Base-by-base conservation (phyloP, 2,113 vertebrate species). In the Scomber colias region DNA sequence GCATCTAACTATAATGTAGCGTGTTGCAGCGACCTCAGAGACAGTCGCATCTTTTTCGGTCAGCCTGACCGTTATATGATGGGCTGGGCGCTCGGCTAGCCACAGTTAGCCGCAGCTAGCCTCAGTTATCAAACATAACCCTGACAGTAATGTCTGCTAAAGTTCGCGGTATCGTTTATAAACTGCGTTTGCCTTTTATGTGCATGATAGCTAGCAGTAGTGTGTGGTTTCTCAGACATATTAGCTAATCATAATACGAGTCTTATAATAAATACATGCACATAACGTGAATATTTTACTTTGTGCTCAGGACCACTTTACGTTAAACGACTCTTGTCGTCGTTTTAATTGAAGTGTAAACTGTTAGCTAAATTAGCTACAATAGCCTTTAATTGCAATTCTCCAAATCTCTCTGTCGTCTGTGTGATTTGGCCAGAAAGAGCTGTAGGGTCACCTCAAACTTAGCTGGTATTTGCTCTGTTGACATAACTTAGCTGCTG, bases 51-150 rank as follows among this genome's bases (percentile, higher is more conserved):
- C 74, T 74, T 70, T 9, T 9, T 10, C 35, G 3, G 3, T n/a
- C 11, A 61, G 24, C 53, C n/a, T 40, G 19, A 11, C 61, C 2
- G 30, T 67, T 51, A 48, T 65, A 77, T 63, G 65, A 77, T 72
- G 62, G 87, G 79, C 57, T 75, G 78, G 87, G 61, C 68, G 63
- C 71, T 59, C 55, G 73, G 85, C 81, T 90, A 90, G 72, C 78
- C 13, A 62, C 0, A 51, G 21, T 17, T 87, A 91, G 89, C 89
- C 74, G 16, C 71, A 30, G 81, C 77, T 83, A 85, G 48, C 71
- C 4, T 59, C 17, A 0, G 35, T 48, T 46, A 61, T 30, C 17
- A 71, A 2, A 68, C 46, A 30, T 31, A 72, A 19, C 59, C 24
- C 24, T 27, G 24, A 27, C 3, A 27, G 24, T 27, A 27, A 27